A percentile compares a stretch with the other conserved stretches of the same genome.
Conservation (phyloP, 2,888 invertebrate genomes). For the Empis livida region DNA sequence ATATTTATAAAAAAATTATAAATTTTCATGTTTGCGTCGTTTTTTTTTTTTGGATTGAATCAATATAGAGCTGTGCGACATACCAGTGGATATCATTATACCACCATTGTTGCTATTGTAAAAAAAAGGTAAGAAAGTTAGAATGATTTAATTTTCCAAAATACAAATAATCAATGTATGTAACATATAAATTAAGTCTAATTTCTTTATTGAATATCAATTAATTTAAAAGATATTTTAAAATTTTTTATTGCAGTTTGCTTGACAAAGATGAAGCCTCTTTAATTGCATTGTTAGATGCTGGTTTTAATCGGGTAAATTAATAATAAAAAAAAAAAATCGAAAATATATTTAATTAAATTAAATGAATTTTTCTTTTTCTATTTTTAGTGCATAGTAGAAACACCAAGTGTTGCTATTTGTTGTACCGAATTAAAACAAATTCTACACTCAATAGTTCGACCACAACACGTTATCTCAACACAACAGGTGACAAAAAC, state of each 20-base stretch:
- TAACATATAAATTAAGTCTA: no score
- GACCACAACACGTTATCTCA: slow-evolving; percentile 61
- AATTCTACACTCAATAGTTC: slow-evolving; percentile 64
- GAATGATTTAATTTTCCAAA: neutral
- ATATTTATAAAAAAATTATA: neutral
- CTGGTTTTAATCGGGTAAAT: slow-evolving; percentile 80
- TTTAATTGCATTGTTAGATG: slow-evolving; percentile 62
- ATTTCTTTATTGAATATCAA: no score
- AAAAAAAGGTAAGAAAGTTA: slow-evolving; percentile 62
- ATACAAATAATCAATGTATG: no score
- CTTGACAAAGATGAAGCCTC: slow-evolving; percentile 73
- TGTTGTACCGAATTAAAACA: slow-evolving; percentile 59
- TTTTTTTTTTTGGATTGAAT: no score
- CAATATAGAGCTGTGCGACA: slow-evolving; percentile 43
- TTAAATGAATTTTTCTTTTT: slow-evolving; percentile 4
- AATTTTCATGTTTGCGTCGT: neutral
- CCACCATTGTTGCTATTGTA: slow-evolving; percentile 70
- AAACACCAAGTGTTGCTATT: slow-evolving; percentile 47
- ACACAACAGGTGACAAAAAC: slow-evolving; percentile 40
- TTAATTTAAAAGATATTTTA: no score
- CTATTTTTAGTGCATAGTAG: slow-evolving; percentile 48
- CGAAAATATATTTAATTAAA: neutral
- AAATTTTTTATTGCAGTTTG: slow-evolving; percentile 52
- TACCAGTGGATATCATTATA: slow-evolving; percentile 61
- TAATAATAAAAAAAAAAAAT: neutral